A percentile compares a stretch with the other conserved stretches of the same genome.
Conservation (phyloP, 2,797 vertebrate genomes). For the Melanotaenia nigrans region DNA sequence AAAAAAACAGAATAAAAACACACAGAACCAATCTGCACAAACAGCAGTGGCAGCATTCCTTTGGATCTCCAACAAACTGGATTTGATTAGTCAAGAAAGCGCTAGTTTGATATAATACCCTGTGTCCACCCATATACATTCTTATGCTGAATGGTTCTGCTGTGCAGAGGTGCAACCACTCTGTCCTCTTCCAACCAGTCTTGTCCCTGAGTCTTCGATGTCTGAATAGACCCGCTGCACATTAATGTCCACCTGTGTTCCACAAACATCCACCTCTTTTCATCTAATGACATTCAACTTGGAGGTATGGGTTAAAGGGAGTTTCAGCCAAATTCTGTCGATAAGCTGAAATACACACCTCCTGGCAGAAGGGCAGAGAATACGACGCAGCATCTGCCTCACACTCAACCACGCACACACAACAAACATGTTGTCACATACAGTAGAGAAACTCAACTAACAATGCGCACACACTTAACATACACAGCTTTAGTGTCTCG, state of each 20-base stretch:
- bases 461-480: constrained; percentile 53
- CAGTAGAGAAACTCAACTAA: constrained; percentile 56
- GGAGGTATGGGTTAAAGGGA: constrained; percentile 68
- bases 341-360: constrained; percentile 52
- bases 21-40: constrained; percentile 31
- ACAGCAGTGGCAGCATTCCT: constrained; percentile 43
- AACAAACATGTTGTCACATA: constrained; percentile 54
- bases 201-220: constrained; percentile 79
- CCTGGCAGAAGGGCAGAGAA: constrained; percentile 48
- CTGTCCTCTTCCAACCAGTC: constrained; percentile 49
- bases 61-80: constrained; percentile 53
- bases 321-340: constrained; percentile 53
- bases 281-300: constrained; percentile 59
- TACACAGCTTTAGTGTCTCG: constrained; percentile 56
- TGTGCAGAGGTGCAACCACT: constrained; percentile 51
- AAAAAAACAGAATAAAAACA: not conserved
- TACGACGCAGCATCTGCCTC: constrained; percentile 56
- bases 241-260: constrained; percentile 28
- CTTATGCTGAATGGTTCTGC: constrained; percentile 63
- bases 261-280: constrained; percentile 24
- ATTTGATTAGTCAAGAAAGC: constrained; percentile 55
- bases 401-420: constrained; percentile 36
- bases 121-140: constrained; percentile 70
- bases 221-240: constrained; percentile 53
- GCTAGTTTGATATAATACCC: constrained; percentile 68